Evolutionary conservation across 2,888 invertebrate species (phyloP), one percentile per base, ranked within the genome.

Genomic region (Eucera pruinosa): DNA sequence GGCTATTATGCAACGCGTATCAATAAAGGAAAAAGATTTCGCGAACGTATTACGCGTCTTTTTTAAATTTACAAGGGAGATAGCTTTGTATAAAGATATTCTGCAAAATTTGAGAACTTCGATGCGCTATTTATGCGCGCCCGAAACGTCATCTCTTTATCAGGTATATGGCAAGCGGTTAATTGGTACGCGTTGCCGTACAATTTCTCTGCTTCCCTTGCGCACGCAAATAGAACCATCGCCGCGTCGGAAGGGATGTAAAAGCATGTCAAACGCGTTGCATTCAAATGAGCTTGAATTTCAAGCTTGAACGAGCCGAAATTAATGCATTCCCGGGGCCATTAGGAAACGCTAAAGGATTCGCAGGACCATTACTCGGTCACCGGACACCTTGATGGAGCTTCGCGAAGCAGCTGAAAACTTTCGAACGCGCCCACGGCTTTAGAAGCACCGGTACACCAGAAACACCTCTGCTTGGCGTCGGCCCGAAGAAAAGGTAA

Each of bases 401-500:
- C 54, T 20, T 48, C 60, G 20, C 45, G 45, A n/a, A 65, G 39
- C 75, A 39, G 43, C 50, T 58, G 74, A 75, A 60, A 62, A 68
- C 50, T 50, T 68, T 41, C 27, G n/a, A n/a, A n/a, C n/a, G 62
- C 45, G 45, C 52, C 60, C 57, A 33, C 3, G 52, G 57, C 43
- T 57, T 67, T 50, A n/a, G 61, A 45, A 36, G 20, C 61, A 58
- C 11, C 75, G 82, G 60, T 69, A 65, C 72, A 69, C 71, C 70
- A 72, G 84, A 82, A 78, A 82, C 84, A 74, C 75, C 75, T 74
- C 80, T 73, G 71, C 71, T 72, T 78, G 86, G 83, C 84, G 84
- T 84, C 81, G 86, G 81, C 77, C 85, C 82, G 81, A 87, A 85
- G 89, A 89, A 89, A 90, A 91, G 87, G 86, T 90, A 91, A 91